A percentile compares a stretch with the other conserved stretches of the same genome.
Evolutionary conservation across 2,888 invertebrate species (phyloP).

Genomic region (Pyrgus malvae): DNA sequence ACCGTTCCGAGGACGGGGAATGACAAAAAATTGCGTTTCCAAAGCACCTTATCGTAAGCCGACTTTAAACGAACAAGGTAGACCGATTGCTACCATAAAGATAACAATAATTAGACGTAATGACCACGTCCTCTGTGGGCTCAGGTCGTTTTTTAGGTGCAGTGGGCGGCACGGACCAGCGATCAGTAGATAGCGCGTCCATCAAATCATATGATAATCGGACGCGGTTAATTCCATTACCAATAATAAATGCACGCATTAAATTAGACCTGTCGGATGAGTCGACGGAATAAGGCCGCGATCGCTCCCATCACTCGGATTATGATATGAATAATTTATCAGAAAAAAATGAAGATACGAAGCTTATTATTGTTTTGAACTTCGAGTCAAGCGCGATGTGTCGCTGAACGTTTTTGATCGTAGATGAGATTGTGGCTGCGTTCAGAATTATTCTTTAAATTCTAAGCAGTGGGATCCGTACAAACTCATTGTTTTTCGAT

Average conservation of each 20-base stretch:
- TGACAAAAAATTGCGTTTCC: conserved; percentile 65
- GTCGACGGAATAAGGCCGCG: conserved; percentile 68
- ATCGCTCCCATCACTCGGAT: conserved; percentile 76
- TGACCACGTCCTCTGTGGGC: conserved; percentile 66
- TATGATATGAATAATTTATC: conserved; percentile 81
- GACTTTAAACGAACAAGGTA: conserved; percentile 62
- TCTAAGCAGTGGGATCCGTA: no score
- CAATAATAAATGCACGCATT: conserved; percentile 82
- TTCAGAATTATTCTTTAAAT: conserved; percentile 22
- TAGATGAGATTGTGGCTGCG: conserved; percentile 53
- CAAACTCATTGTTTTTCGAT: no score
- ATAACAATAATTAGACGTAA: conserved; percentile 80
- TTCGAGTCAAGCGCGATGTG: conserved; percentile 61
- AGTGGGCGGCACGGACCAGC: conserved; percentile 65
- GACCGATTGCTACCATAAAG: conserved; percentile 76
- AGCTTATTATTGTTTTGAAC: conserved; percentile 75
- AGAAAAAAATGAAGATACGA: conserved; percentile 57
- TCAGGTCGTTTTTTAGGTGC: conserved; percentile 59
- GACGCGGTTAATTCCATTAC: conserved; percentile 79
- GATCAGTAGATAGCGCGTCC: conserved; percentile 78
- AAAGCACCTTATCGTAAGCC: conserved; percentile 60
- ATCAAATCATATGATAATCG: conserved; percentile 82
- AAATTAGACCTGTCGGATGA: conserved; percentile 79
- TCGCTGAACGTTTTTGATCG: conserved; percentile 46
- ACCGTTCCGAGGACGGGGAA: conserved; percentile 54